A percentile compares a stretch with the other conserved stretches of the same genome.
Conservation (phyloP, 2,888 invertebrate genomes). For the Neoitamus cyanurus region DNA sequence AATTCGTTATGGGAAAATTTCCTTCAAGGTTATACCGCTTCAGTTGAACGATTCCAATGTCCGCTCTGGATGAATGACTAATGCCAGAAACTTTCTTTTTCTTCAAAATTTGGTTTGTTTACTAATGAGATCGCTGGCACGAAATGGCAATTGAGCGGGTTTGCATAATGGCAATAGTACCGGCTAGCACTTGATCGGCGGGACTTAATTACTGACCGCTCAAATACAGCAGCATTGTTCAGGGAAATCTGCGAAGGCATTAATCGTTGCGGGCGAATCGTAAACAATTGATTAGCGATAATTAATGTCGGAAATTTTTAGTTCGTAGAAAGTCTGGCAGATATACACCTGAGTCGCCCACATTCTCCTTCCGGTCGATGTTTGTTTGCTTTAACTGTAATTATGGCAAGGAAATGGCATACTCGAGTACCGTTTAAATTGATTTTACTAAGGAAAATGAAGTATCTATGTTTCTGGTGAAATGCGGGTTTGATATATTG, state of each 20-base stretch:
- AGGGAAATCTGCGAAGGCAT: not conserved
- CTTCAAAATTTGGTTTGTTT: not conserved
- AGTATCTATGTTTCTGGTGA: too few relatives aligned
- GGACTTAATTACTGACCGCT: not conserved
- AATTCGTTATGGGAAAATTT: slow-evolving; percentile 4
- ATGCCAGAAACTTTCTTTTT: slow-evolving; percentile 10
- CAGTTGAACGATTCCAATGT: slow-evolving; percentile 2
- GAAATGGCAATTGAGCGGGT: not conserved
- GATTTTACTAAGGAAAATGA: too few relatives aligned
- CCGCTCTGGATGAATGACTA: not conserved
- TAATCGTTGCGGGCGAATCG: not conserved
- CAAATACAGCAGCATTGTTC: not conserved
- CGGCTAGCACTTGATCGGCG: not conserved
- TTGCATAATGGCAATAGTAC: not conserved
- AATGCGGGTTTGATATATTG: too few relatives aligned
- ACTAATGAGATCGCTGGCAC: not conserved
- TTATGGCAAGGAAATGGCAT: too few relatives aligned
- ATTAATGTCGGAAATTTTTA: not conserved
- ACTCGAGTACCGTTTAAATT: too few relatives aligned
- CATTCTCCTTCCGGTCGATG: not conserved
- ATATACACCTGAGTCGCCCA: not conserved
- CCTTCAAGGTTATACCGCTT: not conserved
- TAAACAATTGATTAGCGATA: not conserved
- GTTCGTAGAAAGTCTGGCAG: not conserved
- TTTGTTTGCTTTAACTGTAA: too few relatives aligned